A percentile compares a stretch with the other conserved stretches of the same genome.
Conservation (phyloP, 2,888 invertebrate genomes). For the Morpho deidamia region DNA sequence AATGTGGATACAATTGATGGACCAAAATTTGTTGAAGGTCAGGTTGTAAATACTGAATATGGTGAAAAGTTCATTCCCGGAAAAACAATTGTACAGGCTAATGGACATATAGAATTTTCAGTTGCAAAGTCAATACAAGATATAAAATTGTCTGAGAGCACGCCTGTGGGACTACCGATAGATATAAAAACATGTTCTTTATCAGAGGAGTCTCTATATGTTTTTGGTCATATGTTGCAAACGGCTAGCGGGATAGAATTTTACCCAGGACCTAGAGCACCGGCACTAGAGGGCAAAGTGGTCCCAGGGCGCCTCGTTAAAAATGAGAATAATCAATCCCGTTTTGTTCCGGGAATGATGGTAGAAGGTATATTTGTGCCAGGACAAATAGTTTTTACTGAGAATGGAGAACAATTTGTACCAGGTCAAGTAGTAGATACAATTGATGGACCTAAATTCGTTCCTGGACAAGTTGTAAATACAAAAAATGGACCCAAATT, state of each 20-base stretch:
- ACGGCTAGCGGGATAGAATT: slow-evolving; percentile 82
- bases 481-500: slow-evolving; percentile 82
- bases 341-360: slow-evolving; percentile 84
- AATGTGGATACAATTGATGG: slow-evolving; percentile 81
- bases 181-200: slow-evolving; percentile 75
- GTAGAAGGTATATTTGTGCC: slow-evolving; percentile 83
- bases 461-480: slow-evolving; percentile 87
- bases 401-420: slow-evolving; percentile 84
- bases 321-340: slow-evolving; percentile 78
- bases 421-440: slow-evolving; percentile 86
- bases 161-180: slow-evolving; percentile 76
- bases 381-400: slow-evolving; percentile 83
- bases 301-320: slow-evolving; percentile 82
- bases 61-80: slow-evolving; percentile 82
- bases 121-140: slow-evolving; percentile 78
- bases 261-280: slow-evolving; percentile 77
- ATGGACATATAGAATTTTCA: slow-evolving; percentile 77
- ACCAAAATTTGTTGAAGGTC: slow-evolving; percentile 82
- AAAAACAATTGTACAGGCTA: slow-evolving; percentile 64
- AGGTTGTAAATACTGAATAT: slow-evolving; percentile 77
- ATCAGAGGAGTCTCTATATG: slow-evolving; percentile 71
- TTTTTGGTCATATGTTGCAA: slow-evolving; percentile 83
- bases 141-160: slow-evolving; percentile 73
- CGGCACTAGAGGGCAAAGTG: slow-evolving; percentile 76
- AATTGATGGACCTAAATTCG: slow-evolving; percentile 83